Evolutionary conservation across 2,797 vertebrate genomes (phyloP).

Genomic region (Mus spretus): DNA sequence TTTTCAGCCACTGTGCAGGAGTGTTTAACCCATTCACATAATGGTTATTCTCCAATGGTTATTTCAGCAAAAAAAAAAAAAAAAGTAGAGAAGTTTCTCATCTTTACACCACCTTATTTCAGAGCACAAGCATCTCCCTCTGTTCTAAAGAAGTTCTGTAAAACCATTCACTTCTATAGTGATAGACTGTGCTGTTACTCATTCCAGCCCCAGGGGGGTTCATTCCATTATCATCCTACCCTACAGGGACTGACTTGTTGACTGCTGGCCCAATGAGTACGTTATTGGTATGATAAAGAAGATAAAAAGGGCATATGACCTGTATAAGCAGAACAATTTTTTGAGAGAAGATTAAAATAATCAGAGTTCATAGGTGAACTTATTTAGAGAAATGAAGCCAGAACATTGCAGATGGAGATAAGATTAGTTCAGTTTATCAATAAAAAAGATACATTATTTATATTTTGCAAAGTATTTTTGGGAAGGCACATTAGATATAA

Average conservation of each 20-base stretch:
- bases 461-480: slow-evolving; percentile 22
- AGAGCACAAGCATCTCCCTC: neutral
- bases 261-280: neutral
- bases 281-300: neutral
- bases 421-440: neutral
- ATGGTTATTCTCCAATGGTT: neutral
- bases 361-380: neutral
- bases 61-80: neutral
- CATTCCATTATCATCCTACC: neutral
- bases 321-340: neutral
- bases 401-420: slow-evolving; percentile 11
- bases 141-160: neutral
- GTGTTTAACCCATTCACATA: neutral
- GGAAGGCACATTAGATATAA: neutral
- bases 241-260: neutral
- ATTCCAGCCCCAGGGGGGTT: neutral
- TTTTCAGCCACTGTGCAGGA: neutral
- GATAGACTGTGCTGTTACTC: neutral
- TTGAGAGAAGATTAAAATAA: neutral
- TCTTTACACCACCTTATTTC: too few species aligned
- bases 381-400: slow-evolving; percentile 28
- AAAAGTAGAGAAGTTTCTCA: neutral
- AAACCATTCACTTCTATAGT: neutral
- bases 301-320: neutral
- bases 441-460: slow-evolving; percentile 2